Evolutionary conservation across 2,888 invertebrate genomes (phyloP), one percentile per base, ranked within the genome.

Genomic region (Chaitophorus viminalis): DNA sequence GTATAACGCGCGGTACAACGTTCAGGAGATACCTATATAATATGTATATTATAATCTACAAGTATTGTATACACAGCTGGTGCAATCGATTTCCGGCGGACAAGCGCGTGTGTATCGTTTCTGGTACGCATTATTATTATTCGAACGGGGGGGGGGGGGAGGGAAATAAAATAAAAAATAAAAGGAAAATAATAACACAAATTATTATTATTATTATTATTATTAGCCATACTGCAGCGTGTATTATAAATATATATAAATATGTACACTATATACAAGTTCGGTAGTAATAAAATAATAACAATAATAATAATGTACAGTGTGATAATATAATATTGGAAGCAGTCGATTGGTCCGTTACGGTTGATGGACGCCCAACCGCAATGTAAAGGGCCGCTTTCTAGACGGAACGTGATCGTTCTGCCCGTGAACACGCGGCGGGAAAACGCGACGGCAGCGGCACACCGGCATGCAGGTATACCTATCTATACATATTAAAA

Each of bases 321-420:
- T 77, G 33, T 74, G 36, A 74, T 75, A 68, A 86, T 72, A 70
- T 72, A 70, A 68, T 85, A 85, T 75, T 85, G 74, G 79, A 79
- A 79, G 60, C 86, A 79, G 72, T 79, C 86, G 86, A 87, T 87
- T 79, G 86, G 86, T 72, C 79, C 39, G 86, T 74, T 79, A 87
- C 86, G 86, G 86, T 79, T 14, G 79, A 79, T 60, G 79, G 60
- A 72, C 74, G 79, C 79, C 74, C 86, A 79, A 87, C 86, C 86
- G 74, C 86, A 87, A 79, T 74, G 52, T 87, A 87, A 87, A 87
- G 72, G 86, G 79, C 78, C 79, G 79, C 86, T 87, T 87, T 87
- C 86, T 87, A 86, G 52, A 87, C 77, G 70, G 52, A 78, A 36
- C 86, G 86, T 87, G 86, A 87, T 79, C 79, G 86, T 87, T 87